Conservation (phyloP, 2,113 vertebrate species). For the Accipiter cooperii region DNA sequence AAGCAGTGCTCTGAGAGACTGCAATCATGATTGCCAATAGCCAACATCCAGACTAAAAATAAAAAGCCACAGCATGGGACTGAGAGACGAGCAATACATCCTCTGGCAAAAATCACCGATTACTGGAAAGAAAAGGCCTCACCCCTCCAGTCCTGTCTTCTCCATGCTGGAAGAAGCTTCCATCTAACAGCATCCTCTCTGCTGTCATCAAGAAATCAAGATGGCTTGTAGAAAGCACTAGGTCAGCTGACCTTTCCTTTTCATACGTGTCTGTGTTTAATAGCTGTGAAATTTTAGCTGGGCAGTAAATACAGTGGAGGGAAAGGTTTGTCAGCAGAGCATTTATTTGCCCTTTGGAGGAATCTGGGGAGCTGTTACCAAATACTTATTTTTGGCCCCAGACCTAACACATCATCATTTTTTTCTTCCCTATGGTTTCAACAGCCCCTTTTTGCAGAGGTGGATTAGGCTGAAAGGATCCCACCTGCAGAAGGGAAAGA, state of each 20-base stretch:
- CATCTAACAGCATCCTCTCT: neutral
- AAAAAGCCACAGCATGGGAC: constrained; percentile 11
- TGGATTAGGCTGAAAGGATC: neutral
- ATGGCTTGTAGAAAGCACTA: neutral
- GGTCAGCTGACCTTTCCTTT: neutral
- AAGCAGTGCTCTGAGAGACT: constrained; percentile 20
- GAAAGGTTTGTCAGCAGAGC: neutral
- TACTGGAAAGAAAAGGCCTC: neutral
- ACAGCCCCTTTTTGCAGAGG: neutral
- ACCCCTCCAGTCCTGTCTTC: neutral
- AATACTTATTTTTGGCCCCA: neutral
- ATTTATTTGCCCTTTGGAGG: neutral
- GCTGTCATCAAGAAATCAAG: neutral
- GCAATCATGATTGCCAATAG: constrained; percentile 19
- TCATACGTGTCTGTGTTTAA: neutral
- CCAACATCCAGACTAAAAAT: constrained; percentile 46
- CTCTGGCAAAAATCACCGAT: neutral
- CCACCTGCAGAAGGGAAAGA: neutral
- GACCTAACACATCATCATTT: neutral
- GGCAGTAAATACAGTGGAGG: neutral
- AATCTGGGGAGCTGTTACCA: neutral
- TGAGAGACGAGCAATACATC: neutral
- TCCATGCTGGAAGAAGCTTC: neutral
- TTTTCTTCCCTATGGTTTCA: neutral
- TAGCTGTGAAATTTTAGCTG: neutral